Evolutionary conservation across 1,140 invertebrate species (phyloP).

Genomic region (Phenacoccus solenopsis): DNA sequence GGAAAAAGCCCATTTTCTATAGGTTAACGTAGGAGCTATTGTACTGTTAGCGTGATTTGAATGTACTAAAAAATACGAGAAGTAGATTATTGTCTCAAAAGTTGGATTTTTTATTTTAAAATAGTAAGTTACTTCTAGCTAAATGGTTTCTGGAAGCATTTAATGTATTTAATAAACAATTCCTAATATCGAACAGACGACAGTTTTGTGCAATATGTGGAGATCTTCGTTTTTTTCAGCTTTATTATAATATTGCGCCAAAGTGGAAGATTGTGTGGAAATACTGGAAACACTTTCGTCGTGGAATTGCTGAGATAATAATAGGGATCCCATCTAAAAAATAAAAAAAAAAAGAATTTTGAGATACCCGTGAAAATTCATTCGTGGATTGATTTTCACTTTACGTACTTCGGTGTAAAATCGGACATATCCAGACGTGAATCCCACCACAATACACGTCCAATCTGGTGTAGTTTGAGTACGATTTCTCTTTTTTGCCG

Average conservation of each 20-base stretch:
- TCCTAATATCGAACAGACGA: constrained; percentile 69
- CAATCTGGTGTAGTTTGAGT: constrained; percentile 66
- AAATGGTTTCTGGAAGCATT: constrained; percentile 65
- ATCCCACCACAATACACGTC: constrained; percentile 82
- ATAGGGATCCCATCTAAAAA: constrained; percentile 43
- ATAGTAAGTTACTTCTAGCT: constrained; percentile 48
- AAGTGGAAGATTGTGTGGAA: constrained; percentile 62
- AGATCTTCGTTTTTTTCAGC: constrained; percentile 62
- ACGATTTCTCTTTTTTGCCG: constrained; percentile 51
- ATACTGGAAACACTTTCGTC: constrained; percentile 63
- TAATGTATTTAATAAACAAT: constrained; percentile 68
- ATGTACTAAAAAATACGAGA: constrained; percentile 42
- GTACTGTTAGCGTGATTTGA: constrained; percentile 52
- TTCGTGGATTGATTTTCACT: background rate
- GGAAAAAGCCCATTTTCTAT: constrained; percentile 74
- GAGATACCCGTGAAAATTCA: constrained; percentile 4
- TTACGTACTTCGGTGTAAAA: constrained; percentile 70
- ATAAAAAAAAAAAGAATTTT: background rate
- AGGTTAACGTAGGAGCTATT: constrained; percentile 43
- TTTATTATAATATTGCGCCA: constrained; percentile 40
- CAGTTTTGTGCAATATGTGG: constrained; percentile 59
- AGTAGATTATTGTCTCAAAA: background rate
- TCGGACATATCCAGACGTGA: constrained; percentile 65
- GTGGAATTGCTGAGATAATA: constrained; percentile 74
- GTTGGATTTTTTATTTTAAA: background rate